Evolutionary conservation across 2,888 invertebrate genomes (phyloP).

Genomic region (Drosophila vallismaia): DNA sequence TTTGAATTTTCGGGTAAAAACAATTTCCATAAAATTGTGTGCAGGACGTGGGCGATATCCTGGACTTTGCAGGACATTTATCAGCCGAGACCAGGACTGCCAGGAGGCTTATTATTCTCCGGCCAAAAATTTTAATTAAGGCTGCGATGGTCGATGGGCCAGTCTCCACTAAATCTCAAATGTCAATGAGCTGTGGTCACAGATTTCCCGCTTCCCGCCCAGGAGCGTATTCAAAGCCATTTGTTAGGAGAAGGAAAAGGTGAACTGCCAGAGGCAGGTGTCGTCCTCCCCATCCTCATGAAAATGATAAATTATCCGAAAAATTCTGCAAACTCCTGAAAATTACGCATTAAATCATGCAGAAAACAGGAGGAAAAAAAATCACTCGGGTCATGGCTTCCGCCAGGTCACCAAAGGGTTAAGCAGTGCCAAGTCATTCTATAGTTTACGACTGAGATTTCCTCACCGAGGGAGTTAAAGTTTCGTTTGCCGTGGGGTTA

Average conservation of each 20-base stretch:
- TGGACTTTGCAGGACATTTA: slow-evolving; percentile 31
- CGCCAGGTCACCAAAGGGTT: slow-evolving; percentile 35
- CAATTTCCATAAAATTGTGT: slow-evolving; percentile 33
- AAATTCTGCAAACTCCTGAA: slow-evolving; percentile 75
- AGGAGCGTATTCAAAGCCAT: slow-evolving; percentile 46
- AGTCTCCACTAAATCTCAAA: slow-evolving; percentile 54
- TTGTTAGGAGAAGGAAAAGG: slow-evolving; percentile 25
- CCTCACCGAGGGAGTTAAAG: slow-evolving; percentile 18
- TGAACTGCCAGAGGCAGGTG: slow-evolving; percentile 65
- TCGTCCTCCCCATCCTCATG: slow-evolving; percentile 43
- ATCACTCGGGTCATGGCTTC: background rate
- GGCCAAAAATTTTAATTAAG: slow-evolving; percentile 73
- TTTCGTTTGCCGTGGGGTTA: slow-evolving; percentile 12
- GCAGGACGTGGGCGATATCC: slow-evolving; percentile 21
- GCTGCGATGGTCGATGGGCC: slow-evolving; percentile 29
- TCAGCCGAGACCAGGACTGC: slow-evolving; percentile 20
- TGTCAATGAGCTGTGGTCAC: slow-evolving; percentile 76
- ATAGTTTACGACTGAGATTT: slow-evolving; percentile 68
- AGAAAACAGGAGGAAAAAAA: slow-evolving; percentile 46
- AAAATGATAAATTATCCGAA: slow-evolving; percentile 76
- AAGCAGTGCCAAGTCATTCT: slow-evolving; percentile 71
- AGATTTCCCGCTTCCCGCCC: slow-evolving; percentile 52
- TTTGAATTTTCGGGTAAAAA: slow-evolving; percentile 23
- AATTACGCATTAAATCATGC: slow-evolving; percentile 79
- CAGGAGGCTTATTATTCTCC: slow-evolving; percentile 41